Conservation (phyloP, 2,113 vertebrate genomes). For the Callospermophilus lateralis region DNA sequence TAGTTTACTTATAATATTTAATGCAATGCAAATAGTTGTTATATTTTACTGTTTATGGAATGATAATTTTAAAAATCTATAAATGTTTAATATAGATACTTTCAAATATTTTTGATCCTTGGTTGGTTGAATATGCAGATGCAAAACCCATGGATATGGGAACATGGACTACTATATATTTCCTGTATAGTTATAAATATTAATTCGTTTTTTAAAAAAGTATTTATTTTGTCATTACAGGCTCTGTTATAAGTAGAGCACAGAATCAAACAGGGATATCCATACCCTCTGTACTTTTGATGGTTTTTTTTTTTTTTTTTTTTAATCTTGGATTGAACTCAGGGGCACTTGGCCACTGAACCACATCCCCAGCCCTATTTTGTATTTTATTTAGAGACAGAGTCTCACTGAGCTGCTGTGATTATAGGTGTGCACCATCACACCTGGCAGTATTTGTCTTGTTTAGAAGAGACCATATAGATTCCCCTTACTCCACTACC, state of each 20-base stretch:
- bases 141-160: neutral
- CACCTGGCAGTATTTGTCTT: too few species aligned
- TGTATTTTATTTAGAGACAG: too few species aligned
- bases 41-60: neutral
- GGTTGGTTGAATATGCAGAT: too few species aligned
- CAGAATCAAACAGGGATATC: neutral
- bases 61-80: too few species aligned
- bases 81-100: neutral
- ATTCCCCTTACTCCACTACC: too few species aligned
- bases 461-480: too few species aligned
- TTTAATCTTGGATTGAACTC: too few species aligned
- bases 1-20: neutral
- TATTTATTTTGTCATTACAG: neutral
- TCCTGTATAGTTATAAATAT: neutral
- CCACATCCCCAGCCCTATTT: too few species aligned
- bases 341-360: too few species aligned
- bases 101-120: neutral
- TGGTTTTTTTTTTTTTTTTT: too few species aligned
- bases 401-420: too few species aligned
- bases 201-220: neutral
- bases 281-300: neutral
- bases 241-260: neutral
- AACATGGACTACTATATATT: neutral
- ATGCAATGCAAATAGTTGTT: neutral
- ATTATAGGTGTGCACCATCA: too few species aligned